These are phyloP conservation scores for Napeogenes sylphis DNA, from an alignment of 2,888 invertebrate genomes.

Conservation along the genomic window DNA sequence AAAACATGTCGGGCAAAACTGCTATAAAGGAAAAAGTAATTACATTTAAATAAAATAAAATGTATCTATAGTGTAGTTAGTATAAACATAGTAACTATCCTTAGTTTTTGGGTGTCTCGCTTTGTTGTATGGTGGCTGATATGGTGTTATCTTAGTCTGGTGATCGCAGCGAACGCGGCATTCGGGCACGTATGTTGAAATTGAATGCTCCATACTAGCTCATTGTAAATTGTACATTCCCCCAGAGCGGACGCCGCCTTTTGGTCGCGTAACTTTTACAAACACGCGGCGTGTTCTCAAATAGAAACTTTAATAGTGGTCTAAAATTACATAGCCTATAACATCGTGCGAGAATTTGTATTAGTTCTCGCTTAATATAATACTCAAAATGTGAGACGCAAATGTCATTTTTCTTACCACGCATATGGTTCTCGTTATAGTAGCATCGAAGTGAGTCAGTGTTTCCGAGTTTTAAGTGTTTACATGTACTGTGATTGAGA, in stretches of 20 bases:
- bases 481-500: constrained; percentile 52
- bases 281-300: constrained; percentile 41
- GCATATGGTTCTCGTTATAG: constrained; percentile 37
- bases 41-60: too few relatives aligned
- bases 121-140: constrained; percentile 40
- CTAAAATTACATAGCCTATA: constrained; percentile 32
- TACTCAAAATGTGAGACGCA: constrained; percentile 31
- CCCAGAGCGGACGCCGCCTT: constrained; percentile 48
- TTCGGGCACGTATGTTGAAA: constrained; percentile 27
- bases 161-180: constrained; percentile 37
- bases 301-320: constrained; percentile 46
- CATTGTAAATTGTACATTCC: constrained; percentile 47
- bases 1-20: too few relatives aligned
- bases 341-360: constrained; percentile 15
- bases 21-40: too few relatives aligned
- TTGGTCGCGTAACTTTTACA: constrained; percentile 48
- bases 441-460: constrained; percentile 63
- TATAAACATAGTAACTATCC: too few relatives aligned
- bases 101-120: constrained; percentile 36
- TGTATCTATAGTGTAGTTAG: too few relatives aligned
- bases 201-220: background rate
- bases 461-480: constrained; percentile 59
- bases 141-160: constrained; percentile 49
- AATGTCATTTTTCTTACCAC: constrained; percentile 23
- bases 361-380: constrained; percentile 9